Evolutionary conservation across 1,140 invertebrate genomes (phyloP), one percentile per base, ranked within the genome.

Genomic region (Hyles euphorbiae): DNA sequence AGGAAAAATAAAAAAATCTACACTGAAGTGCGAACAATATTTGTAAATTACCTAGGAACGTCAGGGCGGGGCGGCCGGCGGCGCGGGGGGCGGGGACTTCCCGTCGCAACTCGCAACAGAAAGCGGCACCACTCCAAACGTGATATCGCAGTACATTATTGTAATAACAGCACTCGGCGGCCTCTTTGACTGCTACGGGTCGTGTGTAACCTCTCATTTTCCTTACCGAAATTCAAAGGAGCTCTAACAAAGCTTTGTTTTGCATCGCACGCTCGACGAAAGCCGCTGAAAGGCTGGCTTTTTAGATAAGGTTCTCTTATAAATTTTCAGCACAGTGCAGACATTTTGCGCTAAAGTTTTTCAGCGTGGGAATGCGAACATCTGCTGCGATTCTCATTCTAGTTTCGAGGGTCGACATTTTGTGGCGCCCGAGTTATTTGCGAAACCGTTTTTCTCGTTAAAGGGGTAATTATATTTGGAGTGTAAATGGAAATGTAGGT

Each of bases 271-370:
- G 73, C 69, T 77, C 68, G 63, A 58, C 73, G 69, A 76, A 81
- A 79, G 74, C 80, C 70, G 72, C 66, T 84, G 79, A 82, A 79
- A 85, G 75, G 76, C 79, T 77, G 74, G 70, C 84, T 84, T 87
- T 85, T 87, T 83, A 85, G 84, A 87, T 85, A 87, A 87, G 76
- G 80, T 67, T 76, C 78, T 72, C 82, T 83, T 85, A 87, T 81
- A 78, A 81, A 82, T 84, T 85, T 73, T 64, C 72, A 74, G 70
- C 71, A 76, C 76, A 70, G 70, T 72, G 71, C 69, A 76, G 78
- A 77, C 65, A 72, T 78, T 78, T 64, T 68, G 70, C 66, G 73
- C 71, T 70, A 69, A 83, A 86, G 74, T 84, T 84, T 82, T 87
- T 82, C 75, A 68, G 65, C 65, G 77, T 76, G 76, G 73, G 79